Conservation (phyloP, 2,888 invertebrate genomes). For the Hoplodrina blanda region DNA sequence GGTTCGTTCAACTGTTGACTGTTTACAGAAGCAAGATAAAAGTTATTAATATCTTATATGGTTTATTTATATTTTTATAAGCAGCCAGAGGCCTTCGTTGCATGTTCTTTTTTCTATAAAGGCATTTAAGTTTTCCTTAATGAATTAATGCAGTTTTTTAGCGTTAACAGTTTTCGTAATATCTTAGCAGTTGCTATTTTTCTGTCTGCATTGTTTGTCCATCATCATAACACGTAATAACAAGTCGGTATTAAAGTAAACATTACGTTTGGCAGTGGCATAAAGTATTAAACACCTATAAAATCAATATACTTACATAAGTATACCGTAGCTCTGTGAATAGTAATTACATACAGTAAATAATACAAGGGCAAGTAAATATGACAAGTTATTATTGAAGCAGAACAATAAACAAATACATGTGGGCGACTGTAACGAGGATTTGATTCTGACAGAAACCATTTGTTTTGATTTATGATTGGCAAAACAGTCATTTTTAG, state of each 20-base stretch:
- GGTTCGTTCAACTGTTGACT: conserved; percentile 8
- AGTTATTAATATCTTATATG: background rate
- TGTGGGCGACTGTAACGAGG: conserved; percentile 21
- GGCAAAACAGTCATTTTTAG: conserved; percentile 13
- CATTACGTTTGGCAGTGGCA: conserved; percentile 41
- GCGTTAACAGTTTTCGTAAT: background rate
- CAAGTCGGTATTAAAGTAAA: conserved; percentile 35
- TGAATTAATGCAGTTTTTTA: background rate
- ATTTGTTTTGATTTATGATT: conserved; percentile 24
- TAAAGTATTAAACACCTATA: conserved; percentile 48
- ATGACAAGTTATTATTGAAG: conserved; percentile 42
- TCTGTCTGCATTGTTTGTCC: conserved; percentile 14
- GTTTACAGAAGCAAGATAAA: conserved; percentile 9
- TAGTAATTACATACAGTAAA: conserved; percentile 52
- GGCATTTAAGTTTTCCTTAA: background rate
- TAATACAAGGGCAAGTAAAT: conserved; percentile 46
- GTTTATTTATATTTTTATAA: conserved; percentile 4
- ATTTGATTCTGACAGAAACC: conserved; percentile 26
- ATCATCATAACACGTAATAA: conserved; percentile 21
- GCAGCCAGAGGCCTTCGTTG: background rate
- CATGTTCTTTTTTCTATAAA: background rate
- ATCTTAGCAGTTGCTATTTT: conserved; percentile 7
- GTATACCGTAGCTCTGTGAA: conserved; percentile 39
- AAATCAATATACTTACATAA: conserved; percentile 46
- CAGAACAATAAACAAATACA: conserved; percentile 35